Conservation (phyloP, 2,888 invertebrate genomes). For the Sesia apiformis region DNA sequence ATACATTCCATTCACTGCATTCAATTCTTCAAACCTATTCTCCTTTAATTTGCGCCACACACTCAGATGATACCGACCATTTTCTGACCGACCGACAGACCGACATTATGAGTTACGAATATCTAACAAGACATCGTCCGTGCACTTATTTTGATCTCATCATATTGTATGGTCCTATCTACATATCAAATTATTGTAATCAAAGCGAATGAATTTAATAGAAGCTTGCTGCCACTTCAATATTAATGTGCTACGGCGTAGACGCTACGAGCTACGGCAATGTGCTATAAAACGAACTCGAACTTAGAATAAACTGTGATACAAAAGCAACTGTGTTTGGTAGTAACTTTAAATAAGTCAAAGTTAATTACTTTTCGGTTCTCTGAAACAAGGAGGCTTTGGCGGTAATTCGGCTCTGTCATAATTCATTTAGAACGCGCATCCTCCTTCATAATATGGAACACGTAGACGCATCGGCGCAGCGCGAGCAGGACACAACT, state of each 20-base stretch:
- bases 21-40: too few species aligned
- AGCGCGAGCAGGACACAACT: slow-evolving; percentile 30
- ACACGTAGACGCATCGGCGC: slow-evolving; percentile 66
- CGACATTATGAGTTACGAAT: slow-evolving; percentile 9
- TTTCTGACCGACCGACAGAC: too few species aligned
- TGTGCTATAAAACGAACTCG: slow-evolving; percentile 4
- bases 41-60: not conserved
- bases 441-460: slow-evolving; percentile 46
- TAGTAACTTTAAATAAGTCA: slow-evolving; percentile 23
- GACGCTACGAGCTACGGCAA: slow-evolving; percentile 22
- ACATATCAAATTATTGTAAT: slow-evolving; percentile 1
- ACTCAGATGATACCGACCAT: slow-evolving; percentile 15
- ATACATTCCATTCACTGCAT: too few species aligned
- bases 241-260: slow-evolving; percentile 24
- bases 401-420: slow-evolving; percentile 56
- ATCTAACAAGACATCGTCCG: not conserved
- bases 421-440: slow-evolving; percentile 53
- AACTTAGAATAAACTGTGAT: slow-evolving; percentile 26
- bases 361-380: slow-evolving; percentile 66
- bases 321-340: too few species aligned
- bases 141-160: slow-evolving; percentile 1
- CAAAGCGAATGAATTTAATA: not conserved
- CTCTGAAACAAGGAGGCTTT: slow-evolving; percentile 64
- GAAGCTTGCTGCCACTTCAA: slow-evolving; percentile 2
- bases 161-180: not conserved